A percentile compares a stretch with the other conserved stretches of the same genome.
These are phyloP conservation scores for Botia almorhae DNA, from an alignment of 2,797 vertebrate species.

Conservation along the genomic window DNA sequence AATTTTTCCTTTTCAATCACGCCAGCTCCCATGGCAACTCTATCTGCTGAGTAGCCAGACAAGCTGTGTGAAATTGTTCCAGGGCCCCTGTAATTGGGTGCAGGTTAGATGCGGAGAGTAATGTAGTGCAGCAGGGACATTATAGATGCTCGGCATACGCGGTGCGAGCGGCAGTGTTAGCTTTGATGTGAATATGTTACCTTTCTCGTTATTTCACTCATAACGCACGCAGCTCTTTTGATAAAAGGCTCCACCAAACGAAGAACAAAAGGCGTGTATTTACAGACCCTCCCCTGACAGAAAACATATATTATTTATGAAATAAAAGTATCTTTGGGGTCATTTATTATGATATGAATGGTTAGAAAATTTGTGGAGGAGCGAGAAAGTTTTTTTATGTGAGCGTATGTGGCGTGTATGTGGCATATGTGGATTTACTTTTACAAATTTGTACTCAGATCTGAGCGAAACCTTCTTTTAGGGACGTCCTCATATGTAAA, in stretches of 20 bases:
- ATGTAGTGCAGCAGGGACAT: slow-evolving; percentile 37
- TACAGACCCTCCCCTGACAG: background rate
- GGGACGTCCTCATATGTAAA: too few relatives aligned
- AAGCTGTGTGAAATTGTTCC: slow-evolving; percentile 63
- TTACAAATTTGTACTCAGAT: too few relatives aligned
- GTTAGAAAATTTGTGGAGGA: background rate
- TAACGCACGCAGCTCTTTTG: slow-evolving; percentile 21
- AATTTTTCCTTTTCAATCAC: slow-evolving; percentile 67
- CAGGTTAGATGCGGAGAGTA: slow-evolving; percentile 59
- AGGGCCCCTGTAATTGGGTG: slow-evolving; percentile 61
- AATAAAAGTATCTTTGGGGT: background rate
- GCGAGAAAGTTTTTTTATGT: too few relatives aligned
- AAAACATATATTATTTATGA: slow-evolving; percentile 11
- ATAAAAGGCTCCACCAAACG: slow-evolving; percentile 27
- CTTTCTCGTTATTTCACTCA: slow-evolving; percentile 24
- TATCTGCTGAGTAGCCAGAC: slow-evolving; percentile 67
- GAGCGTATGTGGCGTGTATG: too few relatives aligned
- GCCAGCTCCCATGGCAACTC: slow-evolving; percentile 67
- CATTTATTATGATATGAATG: background rate
- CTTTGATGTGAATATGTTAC: slow-evolving; percentile 41
- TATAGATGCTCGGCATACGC: slow-evolving; percentile 25
- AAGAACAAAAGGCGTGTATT: slow-evolving; percentile 29
- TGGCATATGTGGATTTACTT: too few relatives aligned
- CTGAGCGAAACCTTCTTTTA: too few relatives aligned
- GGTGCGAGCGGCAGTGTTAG: slow-evolving; percentile 18